Percentiles rank a stretch among this genome's conserved stretches.
phyloP scores from a whole-genome alignment of 1,140 invertebrate genomes.

The Thaumatotibia leucotreta region DNA sequence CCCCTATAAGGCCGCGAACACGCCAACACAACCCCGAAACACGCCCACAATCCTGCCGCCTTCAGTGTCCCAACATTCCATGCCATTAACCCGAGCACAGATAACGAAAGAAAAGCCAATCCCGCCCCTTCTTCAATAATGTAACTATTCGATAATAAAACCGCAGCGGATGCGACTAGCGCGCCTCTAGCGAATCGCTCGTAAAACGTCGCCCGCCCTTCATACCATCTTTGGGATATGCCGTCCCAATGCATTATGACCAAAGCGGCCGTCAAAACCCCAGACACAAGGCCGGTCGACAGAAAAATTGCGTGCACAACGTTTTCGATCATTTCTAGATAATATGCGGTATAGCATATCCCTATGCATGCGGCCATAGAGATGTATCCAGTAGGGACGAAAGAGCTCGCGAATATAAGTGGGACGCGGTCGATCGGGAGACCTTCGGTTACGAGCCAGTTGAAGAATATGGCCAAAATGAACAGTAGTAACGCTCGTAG shows the following conservation, averaged over 20 bases:
- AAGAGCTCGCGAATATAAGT: slow-evolving; percentile 79
- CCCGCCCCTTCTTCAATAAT: slow-evolving; percentile 91
- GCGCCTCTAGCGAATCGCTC: slow-evolving; percentile 76
- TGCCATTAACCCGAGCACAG: slow-evolving; percentile 76
- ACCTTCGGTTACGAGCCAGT: slow-evolving; percentile 81
- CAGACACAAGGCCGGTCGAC: slow-evolving; percentile 80
- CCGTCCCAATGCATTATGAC: slow-evolving; percentile 84
- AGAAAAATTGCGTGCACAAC: slow-evolving; percentile 80
- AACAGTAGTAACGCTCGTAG: slow-evolving; percentile 84
- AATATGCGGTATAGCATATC: slow-evolving; percentile 61
- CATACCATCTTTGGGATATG: slow-evolving; percentile 83
- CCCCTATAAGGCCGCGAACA: slow-evolving; percentile 82
- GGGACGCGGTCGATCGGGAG: slow-evolving; percentile 78
- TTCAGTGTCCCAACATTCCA: slow-evolving; percentile 63
- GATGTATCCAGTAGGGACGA: slow-evolving; percentile 77
- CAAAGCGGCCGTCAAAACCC: slow-evolving; percentile 78
- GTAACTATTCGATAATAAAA: slow-evolving; percentile 94
- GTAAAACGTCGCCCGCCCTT: slow-evolving; percentile 70
- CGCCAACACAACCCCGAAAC: slow-evolving; percentile 73
- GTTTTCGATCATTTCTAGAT: slow-evolving; percentile 78
- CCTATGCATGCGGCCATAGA: slow-evolving; percentile 71
- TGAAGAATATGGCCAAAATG: slow-evolving; percentile 83
- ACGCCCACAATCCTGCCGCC: slow-evolving; percentile 47
- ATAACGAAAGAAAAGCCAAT: slow-evolving; percentile 82
- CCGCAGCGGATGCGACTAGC: slow-evolving; percentile 79